phyloP scores from a whole-genome alignment of 2,888 invertebrate species.

The Perdita meconis region DNA sequence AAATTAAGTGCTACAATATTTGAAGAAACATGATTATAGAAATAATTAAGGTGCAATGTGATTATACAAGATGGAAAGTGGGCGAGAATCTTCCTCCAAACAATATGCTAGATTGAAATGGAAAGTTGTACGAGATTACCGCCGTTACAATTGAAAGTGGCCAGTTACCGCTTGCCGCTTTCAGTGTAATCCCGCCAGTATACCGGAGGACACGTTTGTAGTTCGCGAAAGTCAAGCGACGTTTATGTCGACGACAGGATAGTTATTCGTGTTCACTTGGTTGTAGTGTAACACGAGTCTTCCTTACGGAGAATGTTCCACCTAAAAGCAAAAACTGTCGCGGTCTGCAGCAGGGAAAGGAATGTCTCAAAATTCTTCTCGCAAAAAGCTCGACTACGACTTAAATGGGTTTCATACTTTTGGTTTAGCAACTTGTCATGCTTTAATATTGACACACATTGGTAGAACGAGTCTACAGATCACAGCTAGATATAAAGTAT shows the following conservation, averaged over 20 bases:
- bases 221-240: slow-evolving; percentile 56
- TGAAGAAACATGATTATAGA: not conserved
- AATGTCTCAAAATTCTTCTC: not conserved
- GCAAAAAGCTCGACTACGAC: too few species aligned
- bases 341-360: not conserved
- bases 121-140: slow-evolving; percentile 73
- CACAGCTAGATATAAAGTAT: too few species aligned
- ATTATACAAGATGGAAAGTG: not conserved
- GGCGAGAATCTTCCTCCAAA: slow-evolving; percentile 31
- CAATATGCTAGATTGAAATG: slow-evolving; percentile 68
- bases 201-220: slow-evolving; percentile 55
- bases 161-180: slow-evolving; percentile 68
- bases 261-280: slow-evolving; percentile 32
- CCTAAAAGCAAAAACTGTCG: slow-evolving; percentile 29
- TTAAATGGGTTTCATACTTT: too few species aligned
- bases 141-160: slow-evolving; percentile 78
- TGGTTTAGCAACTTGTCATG: too few species aligned
- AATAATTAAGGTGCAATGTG: slow-evolving; percentile 1
- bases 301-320: slow-evolving; percentile 17
- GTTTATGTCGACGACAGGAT: slow-evolving; percentile 45
- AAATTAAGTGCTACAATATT: not conserved
- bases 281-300: slow-evolving; percentile 24
- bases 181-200: slow-evolving; percentile 62
- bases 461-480: too few species aligned
- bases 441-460: too few species aligned